Base-by-base conservation (phyloP, 2,113 vertebrate genomes). In the Brienomyrus brachyistius region DNA sequence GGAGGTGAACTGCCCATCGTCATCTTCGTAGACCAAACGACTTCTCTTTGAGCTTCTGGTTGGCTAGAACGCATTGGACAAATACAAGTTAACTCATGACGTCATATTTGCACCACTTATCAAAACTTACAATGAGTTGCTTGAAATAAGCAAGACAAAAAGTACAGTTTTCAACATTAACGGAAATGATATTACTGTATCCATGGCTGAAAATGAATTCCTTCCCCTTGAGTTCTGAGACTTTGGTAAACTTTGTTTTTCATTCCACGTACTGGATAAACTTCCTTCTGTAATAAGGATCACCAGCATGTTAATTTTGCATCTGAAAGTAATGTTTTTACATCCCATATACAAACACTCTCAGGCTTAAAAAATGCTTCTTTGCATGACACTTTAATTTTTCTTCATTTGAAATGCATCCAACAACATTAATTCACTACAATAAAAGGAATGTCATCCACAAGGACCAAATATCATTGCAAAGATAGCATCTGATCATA, bases 211-310 rank as follows among this genome's bases (percentile, higher is more conserved):
- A 82, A 96, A 94, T 91, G 95, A 95, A 93, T 96, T 97, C 88
- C 97, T 96, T 95, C 96, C 97, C 94, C 98, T 97, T 95, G 97
- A 98, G 94, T 96, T 95, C 88, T 97, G 97, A 62, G 98, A 95
- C 95, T 98, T 99, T 90, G 98, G 96, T 91, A 98, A 95, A 94
- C 93, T 98, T 91, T 97, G 98, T 91, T 99, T 99, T 93, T 99
- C 98, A 97, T 98, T 99, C 96, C 98, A 97, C 5, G 97, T 97
- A 94, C 97, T 98, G 91, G 98, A 98, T 94, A 99, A 96, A 93
- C 98, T 98, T 94, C 98, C 98, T 90, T 99, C 98, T 99, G n/a
- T 54, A 52, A 87, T 54, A 80, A 45, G 3, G 1, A 40, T 40
- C 40, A 40, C 40, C 40, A 15, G 9, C 6, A 47, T 48, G 21